Percentiles rank a stretch among this genome's conserved stretches.
These are phyloP conservation scores for Gobius niger DNA, from an alignment of 2,113 vertebrate genomes.

Conservation along the genomic window DNA sequence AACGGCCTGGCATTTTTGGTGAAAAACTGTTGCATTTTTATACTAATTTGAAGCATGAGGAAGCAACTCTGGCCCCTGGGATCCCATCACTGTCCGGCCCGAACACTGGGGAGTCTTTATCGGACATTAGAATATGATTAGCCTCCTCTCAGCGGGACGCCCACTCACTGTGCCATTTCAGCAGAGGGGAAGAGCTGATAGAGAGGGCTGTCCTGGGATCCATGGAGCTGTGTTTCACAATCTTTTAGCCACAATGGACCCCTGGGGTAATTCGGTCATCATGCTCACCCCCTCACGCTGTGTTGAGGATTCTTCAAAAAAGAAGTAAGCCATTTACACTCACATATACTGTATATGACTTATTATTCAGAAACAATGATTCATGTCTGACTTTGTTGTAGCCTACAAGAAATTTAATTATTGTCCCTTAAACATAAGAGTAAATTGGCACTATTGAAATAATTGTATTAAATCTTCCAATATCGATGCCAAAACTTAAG, in stretches of 20 bases:
- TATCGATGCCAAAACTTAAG: too few relatives aligned
- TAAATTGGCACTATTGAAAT: too few relatives aligned
- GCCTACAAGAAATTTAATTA: too few relatives aligned
- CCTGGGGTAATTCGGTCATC: not conserved
- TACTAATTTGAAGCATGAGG: not conserved
- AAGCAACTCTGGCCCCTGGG: slow-evolving; percentile 23
- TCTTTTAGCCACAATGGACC: slow-evolving; percentile 12
- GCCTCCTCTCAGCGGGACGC: slow-evolving; percentile 55
- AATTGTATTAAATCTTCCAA: too few relatives aligned
- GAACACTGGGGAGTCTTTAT: slow-evolving; percentile 55
- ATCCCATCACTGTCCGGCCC: slow-evolving; percentile 52
- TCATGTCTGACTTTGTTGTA: too few relatives aligned
- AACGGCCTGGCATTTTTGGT: slow-evolving; percentile 10
- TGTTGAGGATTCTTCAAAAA: not conserved
- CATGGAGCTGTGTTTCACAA: slow-evolving; percentile 29
- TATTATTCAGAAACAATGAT: too few relatives aligned
- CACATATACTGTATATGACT: too few relatives aligned
- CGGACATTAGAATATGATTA: slow-evolving; percentile 69
- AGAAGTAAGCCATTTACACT: not conserved
- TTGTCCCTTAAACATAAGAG: too few relatives aligned
- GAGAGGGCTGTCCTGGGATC: slow-evolving; percentile 14
- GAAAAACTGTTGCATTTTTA: not conserved
- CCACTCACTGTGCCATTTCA: slow-evolving; percentile 59
- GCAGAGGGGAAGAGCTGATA: slow-evolving; percentile 11
- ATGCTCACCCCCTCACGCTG: not conserved